Percentiles rank a stretch among this genome's conserved stretches.
These are phyloP conservation scores for Telmatherina bonti DNA, from an alignment of 2,797 vertebrate species.

Conservation along the genomic window DNA sequence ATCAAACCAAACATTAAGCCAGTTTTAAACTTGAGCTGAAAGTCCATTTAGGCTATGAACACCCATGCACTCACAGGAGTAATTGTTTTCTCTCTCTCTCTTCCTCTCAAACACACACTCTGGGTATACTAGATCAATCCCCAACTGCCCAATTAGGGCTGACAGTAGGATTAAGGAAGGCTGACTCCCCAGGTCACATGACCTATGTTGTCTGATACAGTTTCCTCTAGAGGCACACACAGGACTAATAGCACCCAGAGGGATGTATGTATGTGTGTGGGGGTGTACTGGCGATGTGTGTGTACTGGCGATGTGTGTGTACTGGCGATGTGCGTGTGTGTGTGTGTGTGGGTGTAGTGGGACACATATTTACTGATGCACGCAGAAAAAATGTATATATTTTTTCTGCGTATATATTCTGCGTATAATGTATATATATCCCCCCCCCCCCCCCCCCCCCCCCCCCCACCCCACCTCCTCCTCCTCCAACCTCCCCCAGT, in stretches of 20 bases:
- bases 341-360: conserved; percentile 16
- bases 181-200: conserved; percentile 78
- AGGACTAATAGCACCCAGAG: conserved; percentile 65
- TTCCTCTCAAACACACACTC: background rate
- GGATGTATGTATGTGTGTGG: conserved; percentile 27
- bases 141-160: conserved; percentile 80
- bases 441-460: no score
- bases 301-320: no score
- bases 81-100: no score
- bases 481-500: conserved; percentile 1
- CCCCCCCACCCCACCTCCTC: no score
- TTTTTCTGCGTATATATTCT: no score
- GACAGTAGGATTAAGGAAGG: conserved; percentile 81
- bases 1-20: conserved; percentile 5
- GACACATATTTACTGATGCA: conserved; percentile 18
- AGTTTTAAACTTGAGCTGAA: conserved; percentile 45
- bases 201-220: conserved; percentile 78
- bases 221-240: conserved; percentile 72
- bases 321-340: conserved; percentile 31
- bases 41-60: conserved; percentile 30
- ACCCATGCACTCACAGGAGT: background rate
- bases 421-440: no score
- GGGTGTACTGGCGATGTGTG: no score
- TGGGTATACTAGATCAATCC: conserved; percentile 72
- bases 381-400: conserved; percentile 31